Evolutionary conservation across 1,140 invertebrate species (phyloP).

Genomic region (Odontomachus brunneus): DNA sequence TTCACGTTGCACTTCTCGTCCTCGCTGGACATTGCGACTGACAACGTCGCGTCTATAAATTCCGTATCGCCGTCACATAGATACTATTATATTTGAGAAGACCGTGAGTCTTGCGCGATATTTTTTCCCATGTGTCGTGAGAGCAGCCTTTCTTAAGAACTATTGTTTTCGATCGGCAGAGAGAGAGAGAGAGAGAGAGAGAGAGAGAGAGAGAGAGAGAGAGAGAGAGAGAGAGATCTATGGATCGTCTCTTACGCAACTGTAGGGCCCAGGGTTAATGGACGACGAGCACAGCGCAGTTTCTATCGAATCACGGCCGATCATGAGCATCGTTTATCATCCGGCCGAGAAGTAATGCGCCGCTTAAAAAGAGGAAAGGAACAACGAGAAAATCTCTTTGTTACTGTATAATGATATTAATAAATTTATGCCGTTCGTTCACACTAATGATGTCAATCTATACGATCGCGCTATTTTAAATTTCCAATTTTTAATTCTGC

Average conservation of each 20-base stretch:
- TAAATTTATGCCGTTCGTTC: background rate
- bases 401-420: background rate
- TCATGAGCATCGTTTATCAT: conserved; percentile 53
- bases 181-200: too few relatives aligned
- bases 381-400: background rate
- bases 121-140: conserved; percentile 67
- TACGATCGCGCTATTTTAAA: background rate
- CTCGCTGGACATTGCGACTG: background rate
- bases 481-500: background rate
- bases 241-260: conserved; percentile 45
- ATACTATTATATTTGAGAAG: conserved; percentile 27
- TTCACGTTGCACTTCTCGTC: background rate
- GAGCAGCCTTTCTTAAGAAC: conserved; percentile 49
- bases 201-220: too few relatives aligned
- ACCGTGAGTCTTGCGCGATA: conserved; percentile 17
- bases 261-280: conserved; percentile 63
- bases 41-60: background rate
- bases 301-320: conserved; percentile 58
- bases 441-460: background rate
- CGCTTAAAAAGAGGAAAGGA: background rate
- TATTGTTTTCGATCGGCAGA: conserved; percentile 54
- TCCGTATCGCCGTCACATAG: background rate
- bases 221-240: background rate
- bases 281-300: conserved; percentile 59
- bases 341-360: background rate